A percentile compares a stretch with the other conserved stretches of the same genome.
phyloP scores from a whole-genome alignment of 2,797 vertebrate genomes.

The Salmo trutta region DNA sequence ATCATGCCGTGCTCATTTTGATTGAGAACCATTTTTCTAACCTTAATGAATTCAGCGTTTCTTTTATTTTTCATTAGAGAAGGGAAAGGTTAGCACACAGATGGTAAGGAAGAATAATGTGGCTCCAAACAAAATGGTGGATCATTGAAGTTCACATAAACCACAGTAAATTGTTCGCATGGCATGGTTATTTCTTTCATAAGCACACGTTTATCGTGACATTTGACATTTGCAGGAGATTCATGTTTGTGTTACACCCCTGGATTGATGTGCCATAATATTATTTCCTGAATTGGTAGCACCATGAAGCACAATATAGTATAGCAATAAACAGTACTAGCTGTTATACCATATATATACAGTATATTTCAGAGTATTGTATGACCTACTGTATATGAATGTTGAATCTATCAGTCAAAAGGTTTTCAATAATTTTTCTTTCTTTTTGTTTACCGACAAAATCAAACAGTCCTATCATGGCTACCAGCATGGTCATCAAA shows the following conservation, averaged over 20 bases:
- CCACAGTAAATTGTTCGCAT: not conserved
- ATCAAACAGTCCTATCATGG: not conserved
- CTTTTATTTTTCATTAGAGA: not conserved
- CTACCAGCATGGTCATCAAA: not conserved
- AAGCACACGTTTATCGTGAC: not conserved
- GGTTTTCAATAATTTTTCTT: not conserved
- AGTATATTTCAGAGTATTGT: not conserved
- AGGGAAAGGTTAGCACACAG: not conserved
- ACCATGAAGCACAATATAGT: not conserved
- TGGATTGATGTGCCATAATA: not conserved
- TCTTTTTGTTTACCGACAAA: not conserved
- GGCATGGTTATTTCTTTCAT: not conserved
- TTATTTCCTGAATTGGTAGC: not conserved
- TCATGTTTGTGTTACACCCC: not conserved
- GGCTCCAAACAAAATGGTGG: not conserved
- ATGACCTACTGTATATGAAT: not conserved
- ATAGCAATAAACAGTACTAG: not conserved
- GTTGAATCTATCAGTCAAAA: slow-evolving; percentile 3
- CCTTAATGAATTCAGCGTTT: not conserved
- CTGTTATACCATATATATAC: not conserved
- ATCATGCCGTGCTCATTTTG: not conserved
- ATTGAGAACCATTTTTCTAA: not conserved
- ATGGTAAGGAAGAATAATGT: not conserved
- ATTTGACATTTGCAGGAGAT: not conserved
- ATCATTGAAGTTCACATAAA: not conserved